Evolutionary conservation across 2,888 invertebrate genomes (phyloP).

Genomic region (Lordiphosa andalusiaca): DNA sequence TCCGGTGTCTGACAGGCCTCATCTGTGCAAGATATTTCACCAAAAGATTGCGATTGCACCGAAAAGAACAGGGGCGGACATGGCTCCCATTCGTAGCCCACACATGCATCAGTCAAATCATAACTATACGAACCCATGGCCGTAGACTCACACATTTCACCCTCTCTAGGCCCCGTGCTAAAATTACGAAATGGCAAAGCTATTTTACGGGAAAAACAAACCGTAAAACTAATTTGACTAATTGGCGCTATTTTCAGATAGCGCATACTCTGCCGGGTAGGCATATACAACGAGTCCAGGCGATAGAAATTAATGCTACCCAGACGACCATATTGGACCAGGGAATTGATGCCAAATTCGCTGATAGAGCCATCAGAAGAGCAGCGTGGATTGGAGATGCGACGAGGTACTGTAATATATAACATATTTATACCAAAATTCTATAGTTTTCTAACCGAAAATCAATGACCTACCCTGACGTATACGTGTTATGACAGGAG

Average conservation of each 20-base stretch:
- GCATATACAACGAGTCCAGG: constrained; percentile 87
- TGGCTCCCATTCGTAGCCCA: constrained; percentile 81
- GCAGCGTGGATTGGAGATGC: constrained; percentile 84
- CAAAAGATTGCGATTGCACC: constrained; percentile 80
- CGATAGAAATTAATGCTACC: constrained; percentile 85
- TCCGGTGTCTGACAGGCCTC: constrained; percentile 85
- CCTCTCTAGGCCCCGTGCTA: constrained; percentile 69
- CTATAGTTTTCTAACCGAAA: no score
- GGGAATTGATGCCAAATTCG: constrained; percentile 80
- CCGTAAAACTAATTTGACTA: constrained; percentile 81
- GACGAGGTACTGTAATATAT: constrained; percentile 81
- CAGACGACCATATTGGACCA: constrained; percentile 84
- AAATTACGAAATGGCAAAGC: constrained; percentile 81
- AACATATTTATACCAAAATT: no score
- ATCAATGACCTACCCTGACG: constrained; percentile 81
- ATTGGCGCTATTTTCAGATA: constrained; percentile 82
- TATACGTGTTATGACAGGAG: constrained; percentile 83
- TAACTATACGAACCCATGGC: constrained; percentile 82
- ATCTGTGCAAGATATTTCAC: constrained; percentile 82
- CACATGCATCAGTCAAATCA: constrained; percentile 83
- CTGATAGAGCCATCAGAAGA: constrained; percentile 80
- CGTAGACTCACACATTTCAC: constrained; percentile 84
- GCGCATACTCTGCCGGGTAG: constrained; percentile 81
- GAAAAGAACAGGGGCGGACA: constrained; percentile 87
- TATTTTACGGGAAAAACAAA: constrained; percentile 84